Evolutionary conservation across 2,797 vertebrate genomes (phyloP).

Genomic region (Ciconia nigra): DNA sequence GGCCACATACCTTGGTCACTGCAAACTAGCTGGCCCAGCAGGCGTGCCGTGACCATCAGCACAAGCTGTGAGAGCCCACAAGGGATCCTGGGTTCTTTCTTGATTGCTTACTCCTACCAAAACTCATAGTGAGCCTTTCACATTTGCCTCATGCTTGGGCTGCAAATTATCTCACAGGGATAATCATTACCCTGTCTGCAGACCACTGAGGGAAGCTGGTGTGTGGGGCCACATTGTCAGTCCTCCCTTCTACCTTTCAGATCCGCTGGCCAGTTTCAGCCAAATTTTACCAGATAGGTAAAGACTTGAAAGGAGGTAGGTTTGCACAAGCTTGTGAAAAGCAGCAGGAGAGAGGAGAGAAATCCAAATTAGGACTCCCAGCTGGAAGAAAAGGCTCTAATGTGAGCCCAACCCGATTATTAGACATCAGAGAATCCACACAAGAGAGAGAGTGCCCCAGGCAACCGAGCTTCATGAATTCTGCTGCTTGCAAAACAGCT

Average conservation of each 20-base stretch:
- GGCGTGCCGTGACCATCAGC: fast-evolving
- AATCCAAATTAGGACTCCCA: constrained; percentile 54
- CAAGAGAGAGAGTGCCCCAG: constrained; percentile 31
- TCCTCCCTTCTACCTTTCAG: not conserved
- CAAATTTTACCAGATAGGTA: not conserved
- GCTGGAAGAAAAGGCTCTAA: constrained; percentile 61
- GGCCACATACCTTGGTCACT: not conserved
- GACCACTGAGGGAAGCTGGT: not conserved
- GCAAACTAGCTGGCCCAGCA: not conserved
- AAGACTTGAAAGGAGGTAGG: not conserved
- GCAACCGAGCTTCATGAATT: constrained; percentile 42
- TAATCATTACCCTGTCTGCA: not conserved
- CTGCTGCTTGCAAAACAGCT: constrained; percentile 37
- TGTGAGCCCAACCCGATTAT: constrained; percentile 57
- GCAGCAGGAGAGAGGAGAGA: constrained; percentile 28
- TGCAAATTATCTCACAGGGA: not conserved
- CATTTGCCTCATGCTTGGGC: not conserved
- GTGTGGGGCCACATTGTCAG: not conserved
- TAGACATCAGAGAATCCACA: constrained; percentile 70
- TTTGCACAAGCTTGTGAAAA: constrained; percentile 29
- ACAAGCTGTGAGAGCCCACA: not conserved
- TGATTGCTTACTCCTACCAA: not conserved
- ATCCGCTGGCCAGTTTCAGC: not conserved
- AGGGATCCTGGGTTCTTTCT: not conserved
- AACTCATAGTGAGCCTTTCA: not conserved